Evolutionary conservation across 2,113 vertebrate genomes (phyloP), one percentile per base, ranked within the genome.

Genomic region (Crotalus tigris): DNA sequence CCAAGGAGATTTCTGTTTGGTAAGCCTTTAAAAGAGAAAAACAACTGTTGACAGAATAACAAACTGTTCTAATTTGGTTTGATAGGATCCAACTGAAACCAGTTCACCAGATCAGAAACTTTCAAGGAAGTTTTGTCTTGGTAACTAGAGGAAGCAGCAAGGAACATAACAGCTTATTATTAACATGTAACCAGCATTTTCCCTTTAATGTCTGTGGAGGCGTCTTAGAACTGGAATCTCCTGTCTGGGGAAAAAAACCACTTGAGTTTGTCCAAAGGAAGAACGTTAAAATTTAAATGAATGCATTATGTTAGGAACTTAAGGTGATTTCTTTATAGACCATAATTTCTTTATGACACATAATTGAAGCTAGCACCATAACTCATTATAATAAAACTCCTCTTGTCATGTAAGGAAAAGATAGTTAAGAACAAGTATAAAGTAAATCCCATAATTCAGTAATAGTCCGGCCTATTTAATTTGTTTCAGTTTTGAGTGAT

Each of bases 221-320:
- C 89, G 11, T 88, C 91, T 95, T 94, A 92, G 95, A 94, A 81
- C 89, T 96, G 96, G 94, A 96, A 96, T 94, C 94, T 96, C 94
- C 94, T 94, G 94, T 85, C 39, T 29, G 90, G 94, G 95, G 94
- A 94, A 95, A 92, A 94, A 94, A 87, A 91, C 95, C 61, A 69
- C 0, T 33, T 95, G 92, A 90, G 75, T 33, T 53, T n/a, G 87
- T 64, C 93, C 93, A 92, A 93, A 93, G 46, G 96, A 92, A 96
- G 92, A 92, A 55, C 92, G 95, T 95, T 44, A 96, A 96, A 96
- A 93, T 95, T 95, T 44, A 96, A 96, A 96, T 10, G 55, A 90
- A n/a, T 46, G 39, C 95, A 51, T 96, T 96, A 96, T 94, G 55
- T 94, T 87, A 94, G 92, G 89, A 89, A 57, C 39, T 93, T 93